Evolutionary conservation across 2,888 invertebrate species (phyloP).

Genomic region (Chromoteleia sp.): DNA sequence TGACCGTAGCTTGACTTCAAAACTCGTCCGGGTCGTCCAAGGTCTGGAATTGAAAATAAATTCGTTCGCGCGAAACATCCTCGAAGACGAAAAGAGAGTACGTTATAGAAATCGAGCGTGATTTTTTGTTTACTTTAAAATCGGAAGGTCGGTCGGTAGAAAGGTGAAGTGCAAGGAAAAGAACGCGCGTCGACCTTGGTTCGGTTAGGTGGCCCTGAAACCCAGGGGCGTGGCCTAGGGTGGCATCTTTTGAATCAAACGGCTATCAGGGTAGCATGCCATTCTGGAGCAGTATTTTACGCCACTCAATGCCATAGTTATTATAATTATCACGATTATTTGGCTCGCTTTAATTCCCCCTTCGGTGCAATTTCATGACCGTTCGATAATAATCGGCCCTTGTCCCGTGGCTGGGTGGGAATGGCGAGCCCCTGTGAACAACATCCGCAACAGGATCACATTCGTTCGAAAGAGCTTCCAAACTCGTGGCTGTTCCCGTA

Average conservation of each 20-base stretch:
- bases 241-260: slow-evolving; percentile 76
- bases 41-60: too few relatives aligned
- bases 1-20: neutral
- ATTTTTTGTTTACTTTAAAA: too few relatives aligned
- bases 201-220: slow-evolving; percentile 54
- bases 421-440: slow-evolving; percentile 82
- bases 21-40: too few relatives aligned
- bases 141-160: slow-evolving; percentile 7
- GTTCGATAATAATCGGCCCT: slow-evolving; percentile 75
- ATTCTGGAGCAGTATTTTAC: slow-evolving; percentile 72
- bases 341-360: slow-evolving; percentile 70
- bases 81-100: neutral
- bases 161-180: slow-evolving; percentile 31
- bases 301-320: slow-evolving; percentile 60
- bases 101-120: too few relatives aligned
- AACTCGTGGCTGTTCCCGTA: slow-evolving; percentile 59
- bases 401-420: slow-evolving; percentile 73
- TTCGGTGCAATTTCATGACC: slow-evolving; percentile 70
- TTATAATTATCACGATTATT: slow-evolving; percentile 72
- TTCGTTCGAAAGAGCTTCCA: slow-evolving; percentile 74
- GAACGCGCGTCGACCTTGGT: slow-evolving; percentile 36
- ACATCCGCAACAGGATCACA: slow-evolving; percentile 81
- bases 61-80: neutral
- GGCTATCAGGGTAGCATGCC: slow-evolving; percentile 80
- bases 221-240: slow-evolving; percentile 66